Percentiles rank a stretch among this genome's conserved stretches.
Evolutionary conservation across 1,140 invertebrate genomes (phyloP).

Genomic region (Trichonephila clavipes): DNA sequence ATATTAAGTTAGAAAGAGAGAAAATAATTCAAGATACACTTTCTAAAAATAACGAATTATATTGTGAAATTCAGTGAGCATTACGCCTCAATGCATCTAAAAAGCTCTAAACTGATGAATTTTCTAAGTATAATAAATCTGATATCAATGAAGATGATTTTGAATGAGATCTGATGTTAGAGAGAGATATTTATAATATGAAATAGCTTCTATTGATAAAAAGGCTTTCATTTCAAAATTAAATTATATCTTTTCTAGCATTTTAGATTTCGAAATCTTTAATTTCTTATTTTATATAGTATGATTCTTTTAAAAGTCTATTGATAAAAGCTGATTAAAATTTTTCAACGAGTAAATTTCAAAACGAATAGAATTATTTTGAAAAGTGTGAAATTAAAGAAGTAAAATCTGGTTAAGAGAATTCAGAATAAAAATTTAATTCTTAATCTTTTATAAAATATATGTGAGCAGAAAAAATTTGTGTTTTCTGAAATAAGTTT

Average conservation of each 20-base stretch:
- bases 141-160: background rate
- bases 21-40: too few relatives aligned
- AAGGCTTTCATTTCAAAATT: background rate
- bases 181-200: background rate
- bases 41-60: too few relatives aligned
- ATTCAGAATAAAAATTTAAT: background rate
- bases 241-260: background rate
- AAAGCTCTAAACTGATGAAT: background rate
- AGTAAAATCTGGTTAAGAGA: background rate
- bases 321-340: background rate
- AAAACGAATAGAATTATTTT: background rate
- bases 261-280: background rate
- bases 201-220: background rate
- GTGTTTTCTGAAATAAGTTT: too few relatives aligned
- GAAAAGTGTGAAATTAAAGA: background rate
- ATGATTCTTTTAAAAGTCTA: background rate
- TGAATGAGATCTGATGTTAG: background rate
- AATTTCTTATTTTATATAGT: background rate
- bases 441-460: too few relatives aligned
- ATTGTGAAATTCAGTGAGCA: too few relatives aligned
- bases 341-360: background rate
- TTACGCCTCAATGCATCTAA: too few relatives aligned
- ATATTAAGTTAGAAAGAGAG: too few relatives aligned
- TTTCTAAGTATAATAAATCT: background rate
- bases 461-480: too few relatives aligned